Evolutionary conservation across 2,113 vertebrate genomes (phyloP).

Genomic region (Rhinoptilus africanus): DNA sequence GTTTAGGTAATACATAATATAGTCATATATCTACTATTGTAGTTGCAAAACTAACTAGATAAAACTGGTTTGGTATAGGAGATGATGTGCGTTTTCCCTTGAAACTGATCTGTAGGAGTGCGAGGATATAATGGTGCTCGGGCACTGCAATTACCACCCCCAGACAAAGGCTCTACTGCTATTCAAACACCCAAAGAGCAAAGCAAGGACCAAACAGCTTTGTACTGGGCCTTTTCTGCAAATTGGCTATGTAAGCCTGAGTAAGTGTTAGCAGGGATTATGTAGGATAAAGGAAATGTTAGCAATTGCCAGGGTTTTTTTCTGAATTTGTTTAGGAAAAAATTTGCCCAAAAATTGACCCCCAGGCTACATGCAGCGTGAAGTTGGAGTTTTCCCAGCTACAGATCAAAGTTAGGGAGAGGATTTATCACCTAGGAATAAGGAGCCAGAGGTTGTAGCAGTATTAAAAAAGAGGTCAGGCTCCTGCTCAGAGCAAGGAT

Average conservation of each 20-base stretch:
- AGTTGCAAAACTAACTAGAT: background rate
- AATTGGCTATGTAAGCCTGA: background rate
- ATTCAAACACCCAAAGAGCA: background rate
- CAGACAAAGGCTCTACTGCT: background rate
- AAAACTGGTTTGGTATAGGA: background rate
- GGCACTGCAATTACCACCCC: background rate
- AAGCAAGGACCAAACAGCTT: background rate
- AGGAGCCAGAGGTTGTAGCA: background rate
- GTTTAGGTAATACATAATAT: background rate
- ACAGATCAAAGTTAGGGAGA: background rate
- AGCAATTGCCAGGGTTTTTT: background rate
- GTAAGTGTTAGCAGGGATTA: background rate
- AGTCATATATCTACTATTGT: background rate
- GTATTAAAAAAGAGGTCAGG: background rate
- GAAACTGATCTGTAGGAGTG: background rate
- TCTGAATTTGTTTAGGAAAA: background rate
- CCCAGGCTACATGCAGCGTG: background rate
- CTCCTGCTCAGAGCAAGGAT: background rate
- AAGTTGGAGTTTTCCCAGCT: background rate
- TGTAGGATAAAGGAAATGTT: background rate
- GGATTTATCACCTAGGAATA: background rate
- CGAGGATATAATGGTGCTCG: rapidly evolving
- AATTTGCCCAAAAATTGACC: background rate
- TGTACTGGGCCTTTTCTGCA: background rate
- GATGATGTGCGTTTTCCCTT: background rate